Evolutionary conservation across 2,888 invertebrate genomes (phyloP).

Genomic region (Chrysomela aeneicollis): DNA sequence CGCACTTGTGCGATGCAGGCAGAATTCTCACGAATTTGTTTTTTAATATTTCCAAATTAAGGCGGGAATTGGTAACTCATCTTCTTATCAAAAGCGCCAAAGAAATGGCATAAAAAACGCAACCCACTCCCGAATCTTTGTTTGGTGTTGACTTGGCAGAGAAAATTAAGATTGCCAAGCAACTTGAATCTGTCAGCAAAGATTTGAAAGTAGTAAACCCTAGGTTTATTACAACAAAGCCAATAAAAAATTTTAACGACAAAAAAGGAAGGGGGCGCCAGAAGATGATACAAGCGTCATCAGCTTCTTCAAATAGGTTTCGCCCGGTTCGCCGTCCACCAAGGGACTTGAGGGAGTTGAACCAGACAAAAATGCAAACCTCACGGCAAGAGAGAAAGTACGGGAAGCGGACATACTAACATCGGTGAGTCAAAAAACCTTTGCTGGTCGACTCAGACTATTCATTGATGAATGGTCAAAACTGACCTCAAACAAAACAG

Average conservation of each 20-base stretch:
- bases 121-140: constrained; percentile 21
- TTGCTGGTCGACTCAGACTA: constrained; percentile 13
- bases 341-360: constrained; percentile 3
- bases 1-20: constrained; percentile 11
- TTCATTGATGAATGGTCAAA: constrained; percentile 12
- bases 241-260: constrained; percentile 1
- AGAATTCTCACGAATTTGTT: too few species aligned
- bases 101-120: constrained; percentile 3
- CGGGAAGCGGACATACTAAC: neutral
- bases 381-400: too few species aligned
- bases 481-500: too few species aligned
- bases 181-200: constrained; percentile 24
- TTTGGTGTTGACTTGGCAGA: constrained; percentile 24
- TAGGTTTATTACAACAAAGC: neutral
- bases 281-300: neutral
- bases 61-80: neutral
- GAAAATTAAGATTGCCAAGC: constrained; percentile 27
- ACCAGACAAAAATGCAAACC: constrained; percentile 3
- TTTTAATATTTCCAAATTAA: constrained; percentile 4
- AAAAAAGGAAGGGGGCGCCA: constrained; percentile 9
- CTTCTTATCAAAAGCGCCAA: constrained; percentile 1
- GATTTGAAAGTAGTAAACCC: constrained; percentile 18
- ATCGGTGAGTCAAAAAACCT: neutral
- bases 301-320: constrained; percentile 15
- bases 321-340: constrained; percentile 16